Percentiles rank a stretch among this genome's conserved stretches.
These are phyloP conservation scores for Rhogogaster chlorosoma DNA, from an alignment of 2,888 invertebrate genomes.

Conservation along the genomic window DNA sequence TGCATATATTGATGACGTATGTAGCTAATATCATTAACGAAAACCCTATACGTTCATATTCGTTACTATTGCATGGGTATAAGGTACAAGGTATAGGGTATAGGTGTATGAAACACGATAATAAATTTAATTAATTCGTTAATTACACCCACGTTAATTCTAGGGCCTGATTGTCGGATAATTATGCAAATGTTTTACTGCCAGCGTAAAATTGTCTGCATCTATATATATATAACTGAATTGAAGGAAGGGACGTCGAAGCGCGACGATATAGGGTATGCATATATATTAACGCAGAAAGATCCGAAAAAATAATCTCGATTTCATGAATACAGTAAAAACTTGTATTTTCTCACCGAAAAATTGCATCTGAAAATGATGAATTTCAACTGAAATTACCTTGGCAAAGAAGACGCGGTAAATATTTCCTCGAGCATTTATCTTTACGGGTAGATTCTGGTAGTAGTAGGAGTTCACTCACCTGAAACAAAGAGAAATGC, in stretches of 20 bases:
- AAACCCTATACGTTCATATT: constrained; percentile 14
- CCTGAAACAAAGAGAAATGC: not conserved
- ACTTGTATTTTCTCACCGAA: too few species aligned
- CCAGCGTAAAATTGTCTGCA: not conserved
- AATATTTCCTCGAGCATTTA: not conserved
- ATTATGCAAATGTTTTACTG: not conserved
- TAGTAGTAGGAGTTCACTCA: not conserved
- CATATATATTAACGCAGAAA: too few species aligned
- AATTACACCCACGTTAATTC: constrained; percentile 40
- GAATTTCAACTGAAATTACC: not conserved
- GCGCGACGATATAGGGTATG: too few species aligned
- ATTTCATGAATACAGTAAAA: too few species aligned
- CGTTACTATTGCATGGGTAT: not conserved
- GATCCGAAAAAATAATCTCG: too few species aligned
- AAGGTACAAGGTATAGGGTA: not conserved
- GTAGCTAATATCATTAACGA: constrained; percentile 44
- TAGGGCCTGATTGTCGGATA: constrained; percentile 32
- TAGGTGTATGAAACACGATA: not conserved
- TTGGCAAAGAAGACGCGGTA: not conserved
- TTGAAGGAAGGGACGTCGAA: not conserved
- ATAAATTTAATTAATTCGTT: constrained; percentile 41
- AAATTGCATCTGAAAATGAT: too few species aligned
- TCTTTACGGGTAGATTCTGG: not conserved
- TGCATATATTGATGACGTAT: constrained; percentile 37
- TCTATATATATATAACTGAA: not conserved